These are phyloP conservation scores for human (Homo sapiens) DNA, from an alignment of 2,113 vertebrate genomes.

Conservation along the genomic window GRCh38 chr13:47304001-47304500, in stretches of 20 bases:
- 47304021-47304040: not conserved
- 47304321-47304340: not conserved
- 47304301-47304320: not conserved
- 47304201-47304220: not conserved
- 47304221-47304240: not conserved
- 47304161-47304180: not conserved
- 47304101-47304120: not conserved
- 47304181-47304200: not conserved
- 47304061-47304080: not conserved
- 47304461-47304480: not conserved
- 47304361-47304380: not conserved
- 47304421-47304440: conserved; percentile 3
- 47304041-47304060: not conserved
- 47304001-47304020: not conserved
- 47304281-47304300: not conserved
- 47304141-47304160: not conserved
- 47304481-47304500: not conserved
- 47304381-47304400: conserved; percentile 10
- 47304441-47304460: not conserved
- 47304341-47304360: not conserved
- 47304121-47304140: not conserved
- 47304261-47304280: not conserved
- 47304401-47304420: not conserved
- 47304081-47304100: not conserved
- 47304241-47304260: not conserved